Base-by-base conservation (phyloP, 2,797 vertebrate genomes). In the Protonibea diacanthus region DNA sequence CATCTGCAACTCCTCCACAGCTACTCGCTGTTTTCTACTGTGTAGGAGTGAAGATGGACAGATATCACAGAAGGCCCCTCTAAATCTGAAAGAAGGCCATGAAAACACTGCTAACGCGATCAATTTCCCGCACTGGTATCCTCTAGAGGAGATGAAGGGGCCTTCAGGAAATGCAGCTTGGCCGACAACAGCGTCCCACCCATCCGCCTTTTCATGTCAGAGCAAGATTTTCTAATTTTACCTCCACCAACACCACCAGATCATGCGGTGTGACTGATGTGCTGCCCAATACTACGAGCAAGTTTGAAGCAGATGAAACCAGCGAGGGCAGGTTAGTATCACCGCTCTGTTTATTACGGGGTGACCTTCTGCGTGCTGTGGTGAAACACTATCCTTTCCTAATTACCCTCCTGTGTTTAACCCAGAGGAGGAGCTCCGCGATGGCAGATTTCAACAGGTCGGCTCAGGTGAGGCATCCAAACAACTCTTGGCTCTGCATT, bases 371-470 rank as follows among this genome's bases (percentile, higher is more conserved):
- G 65, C 23, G 48, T 60, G 51, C 57, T 47, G 74, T 18, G 69
- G 66, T 18, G 55, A 51, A 61, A 40, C 3, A 40, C 18, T 12
- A 4, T 1, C 25, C 20, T 40, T 21, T 47, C 1, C 63, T 77
- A 20, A 76, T 73, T 49, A 59, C 56, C 55, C 25, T 33, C 18
- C 38, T 8, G 51, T 12, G 72, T 51, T 38, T 18, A 13, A 67
- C 51, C 52, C 62, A 2, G 47, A 18, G 33, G 65, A 42, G 25
- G 33, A 33, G 33, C 33, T 38, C 33, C 7, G 33, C 2, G 42
- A 56, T 0, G 23, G 44, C 91, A 81, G 51, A 90, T 85, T 82
- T 76, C 81, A 91, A 85, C 91, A 90, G 33, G 87, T 76, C 49
- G 2, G 38, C 12, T 67, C 33, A 29, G 25, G 40, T 68, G 10